Evolutionary conservation across 1,140 invertebrate genomes (phyloP), one percentile per base, ranked within the genome.

Genomic region (Lepidurus arcticus): DNA sequence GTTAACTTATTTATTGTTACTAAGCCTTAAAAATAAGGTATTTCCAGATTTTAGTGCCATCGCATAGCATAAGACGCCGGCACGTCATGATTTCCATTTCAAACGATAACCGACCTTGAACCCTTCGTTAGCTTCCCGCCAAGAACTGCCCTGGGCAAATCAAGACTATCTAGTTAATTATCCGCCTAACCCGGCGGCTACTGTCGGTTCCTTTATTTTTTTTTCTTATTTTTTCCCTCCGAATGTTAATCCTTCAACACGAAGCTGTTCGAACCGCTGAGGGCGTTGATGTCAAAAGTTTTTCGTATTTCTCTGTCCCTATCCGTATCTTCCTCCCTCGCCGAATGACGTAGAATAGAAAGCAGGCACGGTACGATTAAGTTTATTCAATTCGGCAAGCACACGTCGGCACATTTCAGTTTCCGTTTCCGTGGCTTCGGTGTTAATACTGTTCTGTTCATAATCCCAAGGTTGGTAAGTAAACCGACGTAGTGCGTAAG

Each of bases 41-140:
- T 34, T 34, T 34, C 34, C 34, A 34, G 34, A 34, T 4, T 34
- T 34, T 34, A 34, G 34, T 34, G 34, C 34, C 34, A 34, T 34
- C 3, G 34, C 34, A 34, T 34, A 34, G 34, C 34, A 34, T 34
- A 34, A 34, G 34, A 34, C 34, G 34, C 34, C 34, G 34, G 2
- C 9, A 13, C n/a, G 13, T 65, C 53, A n/a, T 21, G 21, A 65
- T 65, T 16, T 65, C 9, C 53, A 11, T 65, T 13, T 65, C 21
- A 65, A 65, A 9, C 16, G 53, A 65, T 65, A 65, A 65, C 53
- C 53, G 53, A n/a, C 53, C 53, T 65, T 65, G 53, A 65, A 65
- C 53, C 53, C 53, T 65, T 21, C 53, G 16, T 65, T 16, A 65
- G 16, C n/a, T 65, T 65, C 1, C 53, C 53, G 53, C 34, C 34